Base-by-base conservation (phyloP, 2,888 invertebrate species). In the Choristoneura rosaceana region DNA sequence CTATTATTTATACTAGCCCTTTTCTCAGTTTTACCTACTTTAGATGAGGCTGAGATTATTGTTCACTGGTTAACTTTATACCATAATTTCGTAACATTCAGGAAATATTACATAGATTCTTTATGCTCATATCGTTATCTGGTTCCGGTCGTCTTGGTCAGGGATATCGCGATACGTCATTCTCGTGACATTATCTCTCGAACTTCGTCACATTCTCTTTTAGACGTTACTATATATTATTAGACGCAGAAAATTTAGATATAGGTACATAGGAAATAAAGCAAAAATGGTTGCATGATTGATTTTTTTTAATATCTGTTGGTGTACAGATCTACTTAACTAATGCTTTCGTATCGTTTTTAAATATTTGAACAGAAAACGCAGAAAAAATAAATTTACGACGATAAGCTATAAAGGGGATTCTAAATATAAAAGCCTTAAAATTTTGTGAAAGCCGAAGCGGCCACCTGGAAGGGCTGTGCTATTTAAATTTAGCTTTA, bases 381-480 rank as follows among this genome's bases (percentile, higher is more conserved):
- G 12, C 59, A 14, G 34, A 55, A 15, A 60, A 60, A 60, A 14
- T 60, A 60, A 38, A 60, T n/a, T 60, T 60, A 9, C 59, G n/a
- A 60, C 15, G 9, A 38, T 38, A 41, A 55, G 55, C 55, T 55
- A 2, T 34, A 17, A 17, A 61, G 41, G 41, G 41, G 41, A 41
- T 61, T 61, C 17, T 43, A 61, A 41, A 61, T n/a, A n/a, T n/a
- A 43, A 61, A 61, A 43, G 41, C 43, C 43, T 61, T 43, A 43
- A 34, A 34, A 65, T 41, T 61, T 65, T 38, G 38, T 52, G n/a
- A 38, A 12, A 12, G 38, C 7, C 33, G 38, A 52, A 17, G 33
- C 52, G 50, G 64, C 15, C 34, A 65, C 52, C 64, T 65, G 52
- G 52, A 65, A 65, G 64, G 52, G 52, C 64, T 15, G 52, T 33